Base-by-base conservation (phyloP, 2,113 vertebrate species). In the Dendropsophus ebraccatus region DNA sequence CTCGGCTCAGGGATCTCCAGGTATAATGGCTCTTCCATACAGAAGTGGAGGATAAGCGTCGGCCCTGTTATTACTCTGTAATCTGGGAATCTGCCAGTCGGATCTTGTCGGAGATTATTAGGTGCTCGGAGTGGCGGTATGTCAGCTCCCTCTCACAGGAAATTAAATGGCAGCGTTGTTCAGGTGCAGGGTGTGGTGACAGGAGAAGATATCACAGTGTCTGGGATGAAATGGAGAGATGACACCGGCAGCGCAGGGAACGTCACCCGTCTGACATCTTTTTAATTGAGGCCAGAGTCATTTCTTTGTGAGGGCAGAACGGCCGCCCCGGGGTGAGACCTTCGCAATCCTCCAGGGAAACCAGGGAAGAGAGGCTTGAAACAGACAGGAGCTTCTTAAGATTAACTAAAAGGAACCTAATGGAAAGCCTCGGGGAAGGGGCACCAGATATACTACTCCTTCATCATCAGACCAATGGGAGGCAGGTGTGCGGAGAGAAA, bases 221-320 rank as follows among this genome's bases (percentile, higher is more conserved):
- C 54, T 84, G n/a, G 7, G 54, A 65, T 45, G 54, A 75, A 21
- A 60, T 62, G 5, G 25, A 78, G 58, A 67, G 37, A 69, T 78
- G 74, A 85, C 74, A 85, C 75, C 8, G 62, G 17, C 28, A 21
- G 60, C 62, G 13, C 60, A 11, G 45, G 47, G 35, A 25, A 67
- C 54, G 45, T 5, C 75, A 25, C 75, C 74, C 49, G 23, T 3
- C 47, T 85, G 84, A 85, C 84, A 85, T 78, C 45, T 69, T 35
- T 85, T 56, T 85, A 85, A 85, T 85, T 85, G 84, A 85, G 84
- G 84, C 47, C 84, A 85, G 45, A 85, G 75, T 79, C 35, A 85
- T 85, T 45, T 85, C 60, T 52, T 28, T 7, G 45, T 21, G 45
- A 78, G 84, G 84, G 84, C 74, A 85, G 75, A 32, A 12, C 5